Evolutionary conservation across 2,797 vertebrate species (phyloP), one percentile per base, ranked within the genome.

Genomic region (Todus mexicanus): DNA sequence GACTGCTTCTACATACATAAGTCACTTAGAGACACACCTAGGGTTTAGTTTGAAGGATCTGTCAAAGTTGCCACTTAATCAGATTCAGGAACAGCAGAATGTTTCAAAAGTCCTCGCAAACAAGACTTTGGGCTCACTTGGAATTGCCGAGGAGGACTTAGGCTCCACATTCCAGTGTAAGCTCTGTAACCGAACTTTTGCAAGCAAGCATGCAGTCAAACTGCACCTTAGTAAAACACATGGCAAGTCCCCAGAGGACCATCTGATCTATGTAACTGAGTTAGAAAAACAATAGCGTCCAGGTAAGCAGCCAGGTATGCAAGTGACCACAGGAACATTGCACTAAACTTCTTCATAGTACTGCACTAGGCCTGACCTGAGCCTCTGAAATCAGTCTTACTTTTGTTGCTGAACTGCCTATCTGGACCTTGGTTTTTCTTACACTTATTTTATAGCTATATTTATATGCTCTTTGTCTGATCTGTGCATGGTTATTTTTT

Each of bases 141-240:
- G 98, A 96, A 98, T 98, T 37, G 92, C 98, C 1, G 99, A 99
- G 95, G 99, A 99, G 84, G 99, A 99, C 96, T 95, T 98, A 85
- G 98, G 98, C 97, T 99, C 98, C 93, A 97, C 99, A 95, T 98
- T 98, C 98, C 99, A 99, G 94, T 99, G 99, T 97, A 99, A 99
- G 98, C 98, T 99, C 97, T 99, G 99, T 98, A 99, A 98, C 98
- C 98, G 99, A 97, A 99, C 99, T 96, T 99, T 99, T 97, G 98
- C 98, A 96, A 99, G 99, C 98, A 99, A 99, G 96, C 99, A 99
- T 93, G 99, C 99, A 95, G 98, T 99, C 97, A 99, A 99, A 98
- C 98, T 99, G 98, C 99, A 99, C 98, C 99, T 99, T 97, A 99
- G 99, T 97, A 99, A 99, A 98, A 99, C 99, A 80, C 99, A 99